These are phyloP conservation scores for Myoxocephalus aenaeus DNA, from an alignment of 2,797 vertebrate species.

Conservation along the genomic window DNA sequence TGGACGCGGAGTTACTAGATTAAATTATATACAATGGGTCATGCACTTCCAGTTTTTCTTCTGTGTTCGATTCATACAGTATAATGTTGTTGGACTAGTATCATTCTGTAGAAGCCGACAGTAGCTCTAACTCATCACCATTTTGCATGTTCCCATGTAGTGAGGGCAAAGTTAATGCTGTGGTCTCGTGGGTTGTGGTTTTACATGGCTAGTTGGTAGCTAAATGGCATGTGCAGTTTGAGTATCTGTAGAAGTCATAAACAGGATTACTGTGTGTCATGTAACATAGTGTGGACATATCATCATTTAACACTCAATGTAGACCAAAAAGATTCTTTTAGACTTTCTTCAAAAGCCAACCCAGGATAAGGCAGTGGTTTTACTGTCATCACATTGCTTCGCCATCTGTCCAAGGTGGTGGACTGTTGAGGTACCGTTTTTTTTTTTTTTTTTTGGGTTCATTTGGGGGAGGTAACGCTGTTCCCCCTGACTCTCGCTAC, in stretches of 20 bases:
- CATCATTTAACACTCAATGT: conserved; percentile 59
- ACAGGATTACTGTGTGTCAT: conserved; percentile 37
- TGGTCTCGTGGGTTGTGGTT: conserved; percentile 25
- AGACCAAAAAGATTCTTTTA: conserved; percentile 54
- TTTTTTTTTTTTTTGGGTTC: neutral
- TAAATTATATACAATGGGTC: neutral
- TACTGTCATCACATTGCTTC: conserved; percentile 54
- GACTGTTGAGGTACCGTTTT: conserved; percentile 71
- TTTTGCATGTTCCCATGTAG: conserved; percentile 54
- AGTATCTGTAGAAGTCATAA: conserved; percentile 14
- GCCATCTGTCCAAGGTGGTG: conserved; percentile 63
- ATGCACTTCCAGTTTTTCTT: conserved; percentile 2
- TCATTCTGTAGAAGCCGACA: conserved; percentile 34
- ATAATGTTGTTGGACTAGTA: neutral
- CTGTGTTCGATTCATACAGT: neutral
- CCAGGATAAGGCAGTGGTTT: conserved; percentile 66
- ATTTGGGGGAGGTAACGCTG: conserved; percentile 73
- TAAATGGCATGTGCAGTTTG: conserved; percentile 38
- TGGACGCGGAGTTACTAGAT: neutral
- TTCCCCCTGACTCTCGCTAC: conserved; percentile 57
- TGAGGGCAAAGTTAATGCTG: conserved; percentile 12
- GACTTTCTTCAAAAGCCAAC: conserved; percentile 61
- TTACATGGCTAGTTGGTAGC: conserved; percentile 18
- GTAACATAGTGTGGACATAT: conserved; percentile 58
- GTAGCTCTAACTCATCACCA: conserved; percentile 45